Evolutionary conservation across 2,797 vertebrate genomes (phyloP).

Genomic region (Antrozous pallidus): DNA sequence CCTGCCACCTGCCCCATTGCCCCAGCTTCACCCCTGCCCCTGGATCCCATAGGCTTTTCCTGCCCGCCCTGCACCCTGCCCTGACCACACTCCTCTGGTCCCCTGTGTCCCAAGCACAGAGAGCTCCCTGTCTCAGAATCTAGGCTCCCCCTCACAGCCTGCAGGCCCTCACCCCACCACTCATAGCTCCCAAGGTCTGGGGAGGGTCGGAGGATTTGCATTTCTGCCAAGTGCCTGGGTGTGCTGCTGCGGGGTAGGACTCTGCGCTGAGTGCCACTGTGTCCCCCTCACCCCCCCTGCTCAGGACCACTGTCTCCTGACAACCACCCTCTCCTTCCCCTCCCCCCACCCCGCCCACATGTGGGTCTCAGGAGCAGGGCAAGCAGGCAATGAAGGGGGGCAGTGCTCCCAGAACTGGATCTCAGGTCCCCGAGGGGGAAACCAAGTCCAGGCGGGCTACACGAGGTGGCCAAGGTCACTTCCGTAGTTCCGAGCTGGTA

Average conservation of each 20-base stretch:
- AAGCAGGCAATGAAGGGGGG: not conserved
- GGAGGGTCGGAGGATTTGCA: not conserved
- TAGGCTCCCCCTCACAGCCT: not conserved
- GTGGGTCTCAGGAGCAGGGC: not conserved
- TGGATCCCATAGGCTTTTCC: not conserved
- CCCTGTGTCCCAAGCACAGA: not conserved
- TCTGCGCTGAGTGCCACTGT: no score
- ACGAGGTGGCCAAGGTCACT: rapidly evolving
- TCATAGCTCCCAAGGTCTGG: not conserved
- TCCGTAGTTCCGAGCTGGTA: not conserved
- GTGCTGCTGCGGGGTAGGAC: no score
- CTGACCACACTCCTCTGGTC: not conserved
- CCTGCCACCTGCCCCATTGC: not conserved
- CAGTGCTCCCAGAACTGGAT: not conserved
- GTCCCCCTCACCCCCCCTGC: not conserved
- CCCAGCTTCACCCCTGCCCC: not conserved
- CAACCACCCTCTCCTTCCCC: no score
- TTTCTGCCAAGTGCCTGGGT: not conserved
- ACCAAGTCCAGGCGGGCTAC: not conserved
- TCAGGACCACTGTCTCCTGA: no score
- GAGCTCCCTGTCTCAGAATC: not conserved
- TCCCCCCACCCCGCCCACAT: rapidly evolving
- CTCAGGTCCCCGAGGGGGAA: not conserved
- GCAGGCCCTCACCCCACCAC: not conserved
- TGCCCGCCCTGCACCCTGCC: not conserved